Percentiles rank a stretch among this genome's conserved stretches.
Evolutionary conservation across 1,140 invertebrate species (phyloP).

Genomic region (Lethocerus indicus): DNA sequence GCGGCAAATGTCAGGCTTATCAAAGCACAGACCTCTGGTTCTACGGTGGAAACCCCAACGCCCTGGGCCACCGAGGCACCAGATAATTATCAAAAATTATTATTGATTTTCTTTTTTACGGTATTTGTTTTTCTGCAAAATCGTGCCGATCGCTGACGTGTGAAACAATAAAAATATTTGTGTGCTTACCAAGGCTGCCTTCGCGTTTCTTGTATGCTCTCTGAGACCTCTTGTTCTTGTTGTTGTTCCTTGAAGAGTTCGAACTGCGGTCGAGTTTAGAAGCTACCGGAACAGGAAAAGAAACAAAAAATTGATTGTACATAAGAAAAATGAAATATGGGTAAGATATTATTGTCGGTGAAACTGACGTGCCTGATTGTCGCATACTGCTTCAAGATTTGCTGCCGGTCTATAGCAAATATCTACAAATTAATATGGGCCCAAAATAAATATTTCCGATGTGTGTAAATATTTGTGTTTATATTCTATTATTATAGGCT

Average conservation of each 20-base stretch:
- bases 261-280: constrained; percentile 4
- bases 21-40: background rate
- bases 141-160: background rate
- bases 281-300: background rate
- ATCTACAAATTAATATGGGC: too few species aligned
- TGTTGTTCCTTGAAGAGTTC: background rate
- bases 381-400: too few species aligned
- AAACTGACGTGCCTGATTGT: too few species aligned
- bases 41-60: background rate
- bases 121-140: background rate
- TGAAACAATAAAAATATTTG: background rate
- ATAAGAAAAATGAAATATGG: too few species aligned
- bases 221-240: constrained; percentile 10
- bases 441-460: too few species aligned
- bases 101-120: background rate
- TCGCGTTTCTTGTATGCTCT: constrained; percentile 5
- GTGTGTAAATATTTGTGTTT: too few species aligned
- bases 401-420: too few species aligned
- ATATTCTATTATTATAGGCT: too few species aligned
- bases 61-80: background rate
- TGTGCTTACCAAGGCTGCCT: constrained; percentile 7
- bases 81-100: background rate
- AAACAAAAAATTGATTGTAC: too few species aligned
- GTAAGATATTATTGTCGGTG: too few species aligned
- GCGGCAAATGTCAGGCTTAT: background rate